phyloP scores from a whole-genome alignment of 2,888 invertebrate genomes.

The Cyaniris semiargus region DNA sequence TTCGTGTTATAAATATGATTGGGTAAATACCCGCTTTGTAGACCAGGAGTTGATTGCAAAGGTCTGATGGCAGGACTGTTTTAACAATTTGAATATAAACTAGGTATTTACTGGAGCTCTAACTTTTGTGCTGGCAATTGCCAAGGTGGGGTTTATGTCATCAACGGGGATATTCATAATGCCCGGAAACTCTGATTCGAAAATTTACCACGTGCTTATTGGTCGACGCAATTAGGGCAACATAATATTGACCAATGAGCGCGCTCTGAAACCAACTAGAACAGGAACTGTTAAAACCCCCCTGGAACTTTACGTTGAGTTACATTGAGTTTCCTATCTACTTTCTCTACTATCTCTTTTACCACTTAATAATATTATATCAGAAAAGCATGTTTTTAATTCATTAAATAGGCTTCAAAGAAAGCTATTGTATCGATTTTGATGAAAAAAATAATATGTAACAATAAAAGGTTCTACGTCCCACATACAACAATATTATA shows the following conservation, averaged over 20 bases:
- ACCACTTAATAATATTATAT: too few relatives aligned
- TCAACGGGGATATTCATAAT: neutral
- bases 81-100: conserved; percentile 64
- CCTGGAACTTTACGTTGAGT: too few relatives aligned
- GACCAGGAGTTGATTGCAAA: conserved; percentile 38
- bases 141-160: neutral
- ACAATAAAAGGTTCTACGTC: too few relatives aligned
- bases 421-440: too few relatives aligned
- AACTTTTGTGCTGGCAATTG: conserved; percentile 8
- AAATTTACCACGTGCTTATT: neutral
- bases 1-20: conserved; percentile 1
- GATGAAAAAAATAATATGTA: too few relatives aligned
- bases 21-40: conserved; percentile 18
- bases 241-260: neutral
- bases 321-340: too few relatives aligned
- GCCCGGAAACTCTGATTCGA: neutral
- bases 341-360: too few relatives aligned
- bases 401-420: too few relatives aligned
- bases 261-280: neutral
- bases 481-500: too few relatives aligned
- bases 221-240: neutral
- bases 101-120: conserved; percentile 47
- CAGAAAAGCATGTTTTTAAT: too few relatives aligned
- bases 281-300: neutral
- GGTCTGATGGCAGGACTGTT: conserved; percentile 37